phyloP scores from a whole-genome alignment of 2,113 vertebrate species.

The Hirundichthys speculiger region DNA sequence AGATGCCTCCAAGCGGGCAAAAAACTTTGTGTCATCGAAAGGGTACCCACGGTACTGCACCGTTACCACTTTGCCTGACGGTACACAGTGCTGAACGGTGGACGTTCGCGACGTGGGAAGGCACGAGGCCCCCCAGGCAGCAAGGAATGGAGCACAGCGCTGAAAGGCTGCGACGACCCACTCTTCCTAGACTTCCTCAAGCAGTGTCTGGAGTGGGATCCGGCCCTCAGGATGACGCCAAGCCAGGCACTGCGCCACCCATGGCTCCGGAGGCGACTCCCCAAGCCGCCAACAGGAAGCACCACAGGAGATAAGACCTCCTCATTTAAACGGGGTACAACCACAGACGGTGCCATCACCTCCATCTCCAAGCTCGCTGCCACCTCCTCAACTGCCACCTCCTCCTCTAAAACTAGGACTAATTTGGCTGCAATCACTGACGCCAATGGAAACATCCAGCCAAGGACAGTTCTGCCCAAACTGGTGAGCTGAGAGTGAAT shows the following conservation, averaged over 20 bases:
- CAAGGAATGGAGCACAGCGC: slow-evolving; percentile 90
- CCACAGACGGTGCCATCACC: slow-evolving; percentile 84
- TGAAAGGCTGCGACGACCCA: slow-evolving; percentile 96
- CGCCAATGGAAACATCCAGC: slow-evolving; percentile 98
- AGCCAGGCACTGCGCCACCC: slow-evolving; percentile 94
- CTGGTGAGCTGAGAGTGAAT: slow-evolving; percentile 89
- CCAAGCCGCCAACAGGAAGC: slow-evolving; percentile 87
- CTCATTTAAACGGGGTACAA: slow-evolving; percentile 86
- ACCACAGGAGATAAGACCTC: slow-evolving; percentile 84
- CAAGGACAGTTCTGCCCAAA: slow-evolving; percentile 97
- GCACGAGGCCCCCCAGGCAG: slow-evolving; percentile 91
- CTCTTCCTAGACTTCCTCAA: slow-evolving; percentile 98
- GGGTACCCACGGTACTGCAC: slow-evolving; percentile 97
- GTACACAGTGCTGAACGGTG: slow-evolving; percentile 88
- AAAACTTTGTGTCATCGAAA: slow-evolving; percentile 98
- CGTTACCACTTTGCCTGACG: slow-evolving; percentile 90
- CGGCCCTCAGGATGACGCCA: slow-evolving; percentile 90
- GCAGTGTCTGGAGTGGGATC: slow-evolving; percentile 99
- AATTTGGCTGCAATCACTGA: slow-evolving; percentile 96
- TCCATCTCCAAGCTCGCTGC: slow-evolving; percentile 94
- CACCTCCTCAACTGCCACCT: slow-evolving; percentile 84
- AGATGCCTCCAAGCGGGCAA: slow-evolving; percentile 94
- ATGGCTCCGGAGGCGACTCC: slow-evolving; percentile 94
- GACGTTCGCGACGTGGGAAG: slow-evolving; percentile 95
- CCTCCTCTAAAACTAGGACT: slow-evolving; percentile 93